Evolutionary conservation across 2,888 invertebrate species (phyloP), one percentile per base, ranked within the genome.

Genomic region (Nemotelus nigrinus): DNA sequence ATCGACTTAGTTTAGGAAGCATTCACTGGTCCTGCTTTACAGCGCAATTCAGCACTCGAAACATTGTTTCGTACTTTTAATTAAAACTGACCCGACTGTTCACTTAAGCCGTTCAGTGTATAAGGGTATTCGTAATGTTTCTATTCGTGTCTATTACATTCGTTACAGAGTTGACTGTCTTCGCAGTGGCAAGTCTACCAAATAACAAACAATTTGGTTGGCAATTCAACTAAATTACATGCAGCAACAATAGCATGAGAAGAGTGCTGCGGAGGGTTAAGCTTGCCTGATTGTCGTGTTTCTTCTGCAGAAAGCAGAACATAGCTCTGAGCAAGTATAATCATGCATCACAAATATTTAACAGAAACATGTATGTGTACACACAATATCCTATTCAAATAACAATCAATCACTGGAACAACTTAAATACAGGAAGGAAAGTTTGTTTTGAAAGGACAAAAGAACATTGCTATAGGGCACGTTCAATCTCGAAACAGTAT

Each of bases 361-460:
- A 53, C 55, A 41, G 70, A 50, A 70, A 50, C 70, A 70, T 55
- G 53, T 70, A 41, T 43, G 70, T 53, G 39, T 43, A 53, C 6
- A 70, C 39, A 53, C 70, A 70, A 70, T 70, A 70, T 70, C 70
- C 70, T 55, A 25, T 43, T 55, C 70, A 70, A 70, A 70, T 53
- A 70, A 50, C 70, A 70, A 70, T 70, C 70, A 70, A 70, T 70
- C 70, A 70, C 53, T 55, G 43, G 53, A 53, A 39, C 70, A 47
- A 47, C 67, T 70, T 50, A 53, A 48, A 70, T 70, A 43, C 47
- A 41, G 43, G 8, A 55, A 10, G 44, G 8, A 2, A 41, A 53
- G 44, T 10, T 41, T 70, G 55, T 70, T 55, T 70, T 63, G 53
- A 53, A 25, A 53, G 53, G 10, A 53, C 53, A 53, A 7, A 10